A percentile compares a stretch with the other conserved stretches of the same genome.
Evolutionary conservation across 2,888 invertebrate species (phyloP).

Genomic region (Nemapogon koenigi): DNA sequence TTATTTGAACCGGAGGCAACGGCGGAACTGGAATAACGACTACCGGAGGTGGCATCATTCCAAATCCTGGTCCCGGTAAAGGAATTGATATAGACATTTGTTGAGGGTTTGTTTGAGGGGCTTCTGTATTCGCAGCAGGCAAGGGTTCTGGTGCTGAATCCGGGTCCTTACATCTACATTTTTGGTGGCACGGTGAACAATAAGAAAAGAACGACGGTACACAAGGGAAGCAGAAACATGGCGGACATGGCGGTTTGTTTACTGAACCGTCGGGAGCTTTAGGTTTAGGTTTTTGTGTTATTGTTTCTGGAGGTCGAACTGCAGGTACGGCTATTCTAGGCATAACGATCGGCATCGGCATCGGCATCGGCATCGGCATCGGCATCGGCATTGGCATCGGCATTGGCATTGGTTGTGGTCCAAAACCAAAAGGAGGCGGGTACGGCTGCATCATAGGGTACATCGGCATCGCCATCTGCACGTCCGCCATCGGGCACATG

Average conservation of each 20-base stretch:
- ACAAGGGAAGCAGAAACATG: conserved; percentile 40
- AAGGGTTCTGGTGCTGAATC: conserved; percentile 25
- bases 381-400: conserved; percentile 14
- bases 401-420: not conserved
- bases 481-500: no score
- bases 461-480: no score
- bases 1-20: no score
- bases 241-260: conserved; percentile 42
- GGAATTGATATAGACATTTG: no score
- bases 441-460: no score
- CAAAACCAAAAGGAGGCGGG: conserved; percentile 7
- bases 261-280: no score
- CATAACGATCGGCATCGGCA: not conserved
- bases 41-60: no score
- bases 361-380: not conserved
- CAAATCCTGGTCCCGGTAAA: no score
- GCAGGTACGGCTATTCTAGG: not conserved
- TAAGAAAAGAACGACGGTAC: conserved; percentile 46
- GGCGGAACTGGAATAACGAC: no score
- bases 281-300: no score
- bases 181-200: conserved; percentile 42
- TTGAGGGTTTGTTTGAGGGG: no score
- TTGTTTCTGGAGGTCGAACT: no score
- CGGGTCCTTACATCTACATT: conserved; percentile 33
- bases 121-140: conserved; percentile 20